Evolutionary conservation across 2,888 invertebrate species (phyloP).

Genomic region (Drosophila tanythrix): DNA sequence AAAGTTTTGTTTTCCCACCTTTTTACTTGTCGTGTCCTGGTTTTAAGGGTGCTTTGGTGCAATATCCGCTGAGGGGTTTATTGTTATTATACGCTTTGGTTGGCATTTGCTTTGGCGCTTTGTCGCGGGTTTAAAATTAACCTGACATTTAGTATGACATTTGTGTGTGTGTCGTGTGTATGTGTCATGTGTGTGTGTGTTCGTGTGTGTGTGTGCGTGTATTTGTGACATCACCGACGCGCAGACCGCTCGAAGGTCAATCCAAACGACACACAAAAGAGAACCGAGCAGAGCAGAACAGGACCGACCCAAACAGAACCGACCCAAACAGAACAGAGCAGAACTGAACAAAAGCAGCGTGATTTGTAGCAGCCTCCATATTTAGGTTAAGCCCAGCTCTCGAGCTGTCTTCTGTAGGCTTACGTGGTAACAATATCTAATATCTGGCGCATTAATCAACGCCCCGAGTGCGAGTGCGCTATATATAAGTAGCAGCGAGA

Average conservation of each 20-base stretch:
- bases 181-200: conserved; percentile 7
- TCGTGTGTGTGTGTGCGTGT: conserved; percentile 20
- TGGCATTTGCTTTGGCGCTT: conserved; percentile 14
- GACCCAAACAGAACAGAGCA: not conserved
- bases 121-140: conserved; percentile 44
- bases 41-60: conserved; percentile 24
- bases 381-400: conserved; percentile 71
- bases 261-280: conserved; percentile 20
- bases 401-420: conserved; percentile 40
- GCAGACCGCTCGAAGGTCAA: conserved; percentile 60
- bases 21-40: conserved; percentile 33
- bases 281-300: not conserved
- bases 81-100: conserved; percentile 4
- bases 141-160: conserved; percentile 44
- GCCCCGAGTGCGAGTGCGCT: conserved; percentile 22
- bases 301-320: not conserved
- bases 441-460: conserved; percentile 53
- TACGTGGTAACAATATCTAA: conserved; percentile 26
- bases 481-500: conserved; percentile 34
- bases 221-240: conserved; percentile 63
- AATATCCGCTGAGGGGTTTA: conserved; percentile 8
- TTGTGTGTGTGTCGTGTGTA: not conserved
- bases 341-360: conserved; percentile 36
- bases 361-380: conserved; percentile 48
- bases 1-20: not conserved